Conservation (phyloP, 2,113 vertebrate species). For the Xiphias gladius region DNA sequence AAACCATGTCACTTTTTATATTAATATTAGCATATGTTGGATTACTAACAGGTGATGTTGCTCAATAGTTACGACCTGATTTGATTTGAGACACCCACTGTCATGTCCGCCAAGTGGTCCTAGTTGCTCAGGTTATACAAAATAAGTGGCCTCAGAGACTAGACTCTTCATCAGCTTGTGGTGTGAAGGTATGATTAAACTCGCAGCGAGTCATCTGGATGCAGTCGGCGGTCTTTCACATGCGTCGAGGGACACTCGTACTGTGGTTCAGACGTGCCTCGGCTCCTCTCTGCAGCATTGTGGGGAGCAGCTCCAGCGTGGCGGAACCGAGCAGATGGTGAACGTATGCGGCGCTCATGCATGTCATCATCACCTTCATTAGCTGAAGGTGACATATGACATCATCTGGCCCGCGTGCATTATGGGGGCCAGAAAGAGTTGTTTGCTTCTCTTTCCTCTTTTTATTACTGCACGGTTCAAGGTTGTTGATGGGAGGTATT, state of each 20-base stretch:
- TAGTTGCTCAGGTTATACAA: slow-evolving; percentile 24
- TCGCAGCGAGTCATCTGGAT: slow-evolving; percentile 59
- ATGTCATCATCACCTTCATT: slow-evolving; percentile 83
- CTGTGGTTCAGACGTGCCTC: slow-evolving; percentile 52
- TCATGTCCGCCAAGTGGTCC: not conserved
- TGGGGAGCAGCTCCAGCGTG: slow-evolving; percentile 61
- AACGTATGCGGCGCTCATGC: slow-evolving; percentile 77
- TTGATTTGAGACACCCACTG: slow-evolving; percentile 6
- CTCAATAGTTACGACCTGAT: not conserved
- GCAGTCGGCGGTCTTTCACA: slow-evolving; percentile 61
- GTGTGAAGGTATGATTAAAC: slow-evolving; percentile 64
- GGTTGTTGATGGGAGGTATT: slow-evolving; percentile 74
- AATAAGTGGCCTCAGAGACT: slow-evolving; percentile 45
- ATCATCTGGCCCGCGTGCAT: slow-evolving; percentile 73
- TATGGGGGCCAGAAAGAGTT: slow-evolving; percentile 66
- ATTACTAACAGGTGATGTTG: slow-evolving; percentile 16
- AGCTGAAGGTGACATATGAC: slow-evolving; percentile 85
- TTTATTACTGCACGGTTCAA: slow-evolving; percentile 68
- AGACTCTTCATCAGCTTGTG: slow-evolving; percentile 44
- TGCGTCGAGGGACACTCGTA: slow-evolving; percentile 44
- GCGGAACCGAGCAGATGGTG: slow-evolving; percentile 80
- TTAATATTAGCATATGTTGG: slow-evolving; percentile 8
- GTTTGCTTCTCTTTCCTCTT: slow-evolving; percentile 61
- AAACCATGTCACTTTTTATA: not conserved
- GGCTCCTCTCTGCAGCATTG: slow-evolving; percentile 63